A percentile compares a stretch with the other conserved stretches of the same genome.
Evolutionary conservation across 2,113 vertebrate species (phyloP).

Genomic region (Meleagris gallopavo): DNA sequence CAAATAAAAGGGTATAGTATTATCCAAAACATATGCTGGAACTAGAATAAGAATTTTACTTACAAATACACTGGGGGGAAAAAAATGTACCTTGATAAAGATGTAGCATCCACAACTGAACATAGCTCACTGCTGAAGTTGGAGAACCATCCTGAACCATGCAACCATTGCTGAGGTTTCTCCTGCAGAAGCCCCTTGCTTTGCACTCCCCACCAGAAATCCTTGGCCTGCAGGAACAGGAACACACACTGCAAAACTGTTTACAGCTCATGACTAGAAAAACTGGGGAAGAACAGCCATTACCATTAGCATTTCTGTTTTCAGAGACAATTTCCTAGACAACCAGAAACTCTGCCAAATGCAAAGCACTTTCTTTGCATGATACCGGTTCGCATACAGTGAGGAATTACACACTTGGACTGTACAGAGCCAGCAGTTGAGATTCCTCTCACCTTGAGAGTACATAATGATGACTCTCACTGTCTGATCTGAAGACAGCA

Average conservation of each 20-base stretch:
- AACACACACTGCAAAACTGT: not conserved
- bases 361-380: not conserved
- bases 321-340: not conserved
- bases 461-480: not conserved
- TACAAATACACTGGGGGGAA: not conserved
- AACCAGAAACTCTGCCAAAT: not conserved
- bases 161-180: not conserved
- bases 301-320: not conserved
- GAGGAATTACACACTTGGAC: not conserved
- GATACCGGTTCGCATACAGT: accelerated
- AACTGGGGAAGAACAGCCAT: not conserved
- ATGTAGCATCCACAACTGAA: not conserved
- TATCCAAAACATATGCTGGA: not conserved
- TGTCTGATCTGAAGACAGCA: not conserved
- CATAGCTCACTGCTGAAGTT: not conserved
- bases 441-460: not conserved
- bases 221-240: not conserved
- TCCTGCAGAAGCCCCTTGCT: not conserved
- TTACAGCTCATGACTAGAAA: not conserved
- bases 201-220: not conserved
- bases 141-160: not conserved
- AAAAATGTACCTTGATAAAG: not conserved
- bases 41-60: not conserved
- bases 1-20: not conserved
- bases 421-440: not conserved